These are phyloP conservation scores for Drosophila sordidapex DNA, from an alignment of 2,888 invertebrate genomes.

Conservation along the genomic window DNA sequence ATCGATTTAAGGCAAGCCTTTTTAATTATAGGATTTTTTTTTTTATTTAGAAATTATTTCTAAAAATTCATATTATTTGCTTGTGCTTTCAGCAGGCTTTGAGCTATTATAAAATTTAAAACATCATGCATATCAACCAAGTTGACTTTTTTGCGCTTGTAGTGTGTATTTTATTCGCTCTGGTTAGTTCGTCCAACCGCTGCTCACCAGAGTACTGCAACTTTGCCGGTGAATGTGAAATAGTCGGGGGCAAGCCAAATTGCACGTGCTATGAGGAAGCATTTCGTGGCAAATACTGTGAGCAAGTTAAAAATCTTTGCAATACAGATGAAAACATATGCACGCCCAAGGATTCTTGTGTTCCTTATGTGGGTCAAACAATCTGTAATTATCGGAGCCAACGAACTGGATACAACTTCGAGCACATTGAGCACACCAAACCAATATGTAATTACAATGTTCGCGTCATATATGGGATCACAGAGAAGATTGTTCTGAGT, in stretches of 20 bases:
- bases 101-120: neutral
- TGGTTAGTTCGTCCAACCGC: neutral
- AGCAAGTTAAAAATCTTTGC: constrained; percentile 37
- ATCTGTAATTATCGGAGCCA: constrained; percentile 17
- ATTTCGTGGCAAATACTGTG: constrained; percentile 45
- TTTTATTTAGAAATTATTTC: neutral
- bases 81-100: neutral
- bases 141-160: neutral
- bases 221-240: constrained; percentile 38
- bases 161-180: neutral
- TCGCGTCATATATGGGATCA: constrained; percentile 17
- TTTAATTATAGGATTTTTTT: neutral
- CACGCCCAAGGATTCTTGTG: constrained; percentile 9
- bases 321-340: constrained; percentile 20
- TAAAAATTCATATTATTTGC: neutral
- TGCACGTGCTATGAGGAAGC: constrained; percentile 40
- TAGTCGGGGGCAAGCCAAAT: constrained; percentile 16
- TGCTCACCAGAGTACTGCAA: constrained; percentile 50
- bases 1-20: neutral
- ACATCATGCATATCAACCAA: constrained; percentile 2
- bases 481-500: constrained; percentile 34
- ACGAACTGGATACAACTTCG: neutral
- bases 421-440: constrained; percentile 2
- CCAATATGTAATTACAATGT: constrained; percentile 32
- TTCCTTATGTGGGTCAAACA: constrained; percentile 37